Percentiles rank a stretch among this genome's conserved stretches.
Evolutionary conservation across 2,113 vertebrate species (phyloP).

Genomic region (Litocranius walleri): DNA sequence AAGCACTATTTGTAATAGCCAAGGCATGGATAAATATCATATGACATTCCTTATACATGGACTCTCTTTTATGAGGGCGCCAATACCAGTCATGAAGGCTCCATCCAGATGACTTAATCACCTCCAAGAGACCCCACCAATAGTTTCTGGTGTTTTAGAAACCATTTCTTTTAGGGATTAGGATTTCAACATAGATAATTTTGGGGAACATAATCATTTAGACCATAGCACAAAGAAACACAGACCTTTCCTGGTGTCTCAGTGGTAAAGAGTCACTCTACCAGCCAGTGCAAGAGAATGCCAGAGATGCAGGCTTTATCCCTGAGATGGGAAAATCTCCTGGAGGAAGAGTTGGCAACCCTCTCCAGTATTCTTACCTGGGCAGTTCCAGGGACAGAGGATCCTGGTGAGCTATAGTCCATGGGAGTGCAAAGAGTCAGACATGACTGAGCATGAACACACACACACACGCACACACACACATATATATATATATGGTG

Average conservation of each 20-base stretch:
- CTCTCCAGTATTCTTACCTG: background rate
- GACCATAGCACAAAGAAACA: background rate
- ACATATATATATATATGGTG: accelerated
- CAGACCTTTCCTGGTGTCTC: background rate
- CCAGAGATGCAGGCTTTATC: background rate
- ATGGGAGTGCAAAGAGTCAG: background rate
- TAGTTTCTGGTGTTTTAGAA: too few species aligned
- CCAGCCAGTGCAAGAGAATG: background rate
- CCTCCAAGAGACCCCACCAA: background rate
- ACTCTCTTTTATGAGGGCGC: background rate
- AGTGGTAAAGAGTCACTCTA: background rate
- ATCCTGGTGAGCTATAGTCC: background rate
- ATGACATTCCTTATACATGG: background rate
- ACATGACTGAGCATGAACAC: background rate
- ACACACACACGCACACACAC: too few species aligned
- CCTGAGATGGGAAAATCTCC: background rate
- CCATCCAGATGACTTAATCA: background rate
- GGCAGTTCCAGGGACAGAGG: background rate
- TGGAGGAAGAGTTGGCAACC: background rate
- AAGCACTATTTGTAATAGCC: background rate
- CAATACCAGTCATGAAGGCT: background rate
- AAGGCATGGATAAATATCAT: background rate
- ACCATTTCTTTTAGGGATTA: background rate
- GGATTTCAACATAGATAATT: background rate
- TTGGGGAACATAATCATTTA: background rate